phyloP scores from a whole-genome alignment of 2,113 vertebrate species.

The Ranitomeya imitator region DNA sequence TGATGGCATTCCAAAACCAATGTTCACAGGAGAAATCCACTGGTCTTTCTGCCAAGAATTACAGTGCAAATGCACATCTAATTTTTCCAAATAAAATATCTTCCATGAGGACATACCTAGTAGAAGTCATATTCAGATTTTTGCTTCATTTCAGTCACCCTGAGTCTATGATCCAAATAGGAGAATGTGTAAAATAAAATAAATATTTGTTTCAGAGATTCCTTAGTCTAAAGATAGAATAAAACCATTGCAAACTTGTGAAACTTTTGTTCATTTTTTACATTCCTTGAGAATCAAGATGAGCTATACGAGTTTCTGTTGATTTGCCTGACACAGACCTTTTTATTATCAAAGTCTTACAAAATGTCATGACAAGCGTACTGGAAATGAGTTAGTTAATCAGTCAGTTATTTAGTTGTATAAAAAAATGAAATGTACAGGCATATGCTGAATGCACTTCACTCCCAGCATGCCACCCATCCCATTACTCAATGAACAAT shows the following conservation, averaged over 20 bases:
- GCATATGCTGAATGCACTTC: neutral
- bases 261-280: neutral
- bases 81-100: too few relatives aligned
- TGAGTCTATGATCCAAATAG: neutral
- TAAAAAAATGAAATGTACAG: neutral
- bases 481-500: neutral
- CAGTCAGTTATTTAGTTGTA: neutral
- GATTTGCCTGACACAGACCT: neutral
- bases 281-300: neutral
- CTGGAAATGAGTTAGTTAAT: slow-evolving; percentile 15
- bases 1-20: too few relatives aligned
- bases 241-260: neutral
- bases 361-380: neutral
- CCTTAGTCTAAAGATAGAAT: neutral
- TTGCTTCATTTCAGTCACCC: neutral
- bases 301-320: neutral
- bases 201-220: neutral
- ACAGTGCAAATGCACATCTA: too few relatives aligned
- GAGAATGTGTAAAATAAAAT: neutral
- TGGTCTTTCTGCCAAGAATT: too few relatives aligned
- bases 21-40: too few relatives aligned
- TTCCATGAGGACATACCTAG: too few relatives aligned
- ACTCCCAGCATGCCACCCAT: slow-evolving; percentile 22
- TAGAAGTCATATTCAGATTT: neutral
- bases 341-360: neutral